These are phyloP conservation scores for Frieseomelitta varia DNA, from an alignment of 1,140 invertebrate species.

Conservation along the genomic window DNA sequence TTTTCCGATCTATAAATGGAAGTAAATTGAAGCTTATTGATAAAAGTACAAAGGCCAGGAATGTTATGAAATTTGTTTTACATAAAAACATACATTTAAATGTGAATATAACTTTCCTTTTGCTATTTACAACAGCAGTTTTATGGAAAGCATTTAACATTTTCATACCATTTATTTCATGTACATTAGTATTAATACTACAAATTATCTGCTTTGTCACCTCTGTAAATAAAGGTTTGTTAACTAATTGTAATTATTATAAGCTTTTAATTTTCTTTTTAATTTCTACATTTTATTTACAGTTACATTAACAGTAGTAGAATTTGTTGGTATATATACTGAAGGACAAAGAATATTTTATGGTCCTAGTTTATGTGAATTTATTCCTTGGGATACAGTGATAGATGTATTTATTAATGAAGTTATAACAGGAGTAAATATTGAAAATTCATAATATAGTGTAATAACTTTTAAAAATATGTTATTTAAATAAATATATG, in stretches of 20 bases:
- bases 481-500: slow-evolving; percentile 4
- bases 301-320: slow-evolving; percentile 82
- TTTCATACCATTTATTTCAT: slow-evolving; percentile 32
- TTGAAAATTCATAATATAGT: neutral
- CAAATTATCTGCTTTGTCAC: slow-evolving; percentile 49
- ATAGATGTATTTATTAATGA: slow-evolving; percentile 85
- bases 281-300: slow-evolving; percentile 43
- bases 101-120: slow-evolving; percentile 36
- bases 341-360: slow-evolving; percentile 74
- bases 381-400: slow-evolving; percentile 82
- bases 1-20: slow-evolving; percentile 63
- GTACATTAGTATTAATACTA: slow-evolving; percentile 37
- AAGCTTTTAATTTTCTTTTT: slow-evolving; percentile 8
- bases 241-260: slow-evolving; percentile 7
- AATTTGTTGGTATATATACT: slow-evolving; percentile 83
- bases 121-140: slow-evolving; percentile 35
- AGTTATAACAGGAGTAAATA: slow-evolving; percentile 83
- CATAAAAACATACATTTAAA: slow-evolving; percentile 42
- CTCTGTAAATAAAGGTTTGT: slow-evolving; percentile 61
- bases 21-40: slow-evolving; percentile 55
- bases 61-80: slow-evolving; percentile 65
- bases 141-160: slow-evolving; percentile 39
- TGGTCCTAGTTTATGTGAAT: slow-evolving; percentile 75
- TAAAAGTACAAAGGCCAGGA: slow-evolving; percentile 37
- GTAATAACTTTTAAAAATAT: neutral